A percentile compares a stretch with the other conserved stretches of the same genome.
Evolutionary conservation across 1,140 invertebrate genomes (phyloP).

Genomic region (Calosoma granatense): DNA sequence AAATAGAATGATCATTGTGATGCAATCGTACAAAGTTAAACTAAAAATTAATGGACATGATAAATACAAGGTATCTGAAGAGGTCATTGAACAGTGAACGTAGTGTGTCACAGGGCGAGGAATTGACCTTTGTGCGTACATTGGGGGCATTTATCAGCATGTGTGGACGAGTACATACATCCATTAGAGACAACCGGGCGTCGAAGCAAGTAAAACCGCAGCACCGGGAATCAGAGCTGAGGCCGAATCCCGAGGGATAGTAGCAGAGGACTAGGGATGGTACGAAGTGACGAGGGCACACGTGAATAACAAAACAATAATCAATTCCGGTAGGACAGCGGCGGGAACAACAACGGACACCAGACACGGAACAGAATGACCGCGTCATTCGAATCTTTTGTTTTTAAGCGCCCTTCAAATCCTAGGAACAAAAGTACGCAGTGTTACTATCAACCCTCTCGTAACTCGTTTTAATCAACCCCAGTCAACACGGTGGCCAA

Average conservation of each 20-base stretch:
- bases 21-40: no score
- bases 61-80: no score
- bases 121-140: no score
- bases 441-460: conserved; percentile 16
- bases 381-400: conserved; percentile 25
- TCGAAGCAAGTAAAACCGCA: no score
- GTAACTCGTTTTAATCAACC: conserved; percentile 24
- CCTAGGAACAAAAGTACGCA: conserved; percentile 20
- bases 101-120: no score
- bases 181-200: no score
- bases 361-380: conserved; percentile 19
- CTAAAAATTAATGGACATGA: no score
- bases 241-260: not conserved
- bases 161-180: no score
- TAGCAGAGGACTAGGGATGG: not conserved
- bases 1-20: no score
- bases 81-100: no score
- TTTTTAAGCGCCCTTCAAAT: conserved; percentile 25
- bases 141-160: no score
- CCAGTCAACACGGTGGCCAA: not conserved
- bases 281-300: not conserved
- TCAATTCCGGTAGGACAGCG: conserved; percentile 17
- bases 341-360: not conserved
- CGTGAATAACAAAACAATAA: conserved; percentile 28
- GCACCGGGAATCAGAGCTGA: not conserved